Conservation (phyloP, 2,113 vertebrate species). For the Hydropotes inermis region DNA sequence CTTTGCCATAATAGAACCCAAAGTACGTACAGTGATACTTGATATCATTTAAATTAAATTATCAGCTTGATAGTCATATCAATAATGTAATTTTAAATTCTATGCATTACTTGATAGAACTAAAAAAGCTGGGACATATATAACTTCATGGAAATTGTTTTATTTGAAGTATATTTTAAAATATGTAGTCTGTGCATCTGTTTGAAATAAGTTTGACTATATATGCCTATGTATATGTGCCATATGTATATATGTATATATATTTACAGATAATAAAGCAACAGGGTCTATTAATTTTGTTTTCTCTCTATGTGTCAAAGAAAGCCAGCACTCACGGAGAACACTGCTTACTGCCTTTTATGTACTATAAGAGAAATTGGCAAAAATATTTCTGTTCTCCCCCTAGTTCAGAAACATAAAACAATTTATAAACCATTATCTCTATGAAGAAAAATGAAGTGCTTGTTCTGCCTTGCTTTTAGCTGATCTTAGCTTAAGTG, state of each 20-base stretch:
- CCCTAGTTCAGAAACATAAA: neutral
- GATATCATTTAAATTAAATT: neutral
- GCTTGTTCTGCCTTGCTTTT: neutral
- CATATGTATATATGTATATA: too few relatives aligned
- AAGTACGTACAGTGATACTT: neutral
- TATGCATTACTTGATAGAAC: neutral
- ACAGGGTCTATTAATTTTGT: neutral
- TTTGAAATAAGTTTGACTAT: neutral
- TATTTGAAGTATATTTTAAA: neutral
- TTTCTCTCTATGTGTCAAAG: neutral
- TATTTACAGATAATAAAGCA: neutral
- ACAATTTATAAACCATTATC: slow-evolving; percentile 13
- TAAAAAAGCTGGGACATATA: neutral
- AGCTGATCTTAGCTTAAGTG: neutral
- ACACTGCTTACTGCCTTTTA: neutral
- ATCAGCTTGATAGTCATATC: neutral
- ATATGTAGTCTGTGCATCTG: neutral
- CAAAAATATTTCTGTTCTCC: neutral
- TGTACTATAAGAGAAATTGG: neutral
- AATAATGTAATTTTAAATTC: neutral
- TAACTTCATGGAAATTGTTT: neutral
- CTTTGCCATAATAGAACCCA: neutral
- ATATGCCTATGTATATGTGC: neutral
- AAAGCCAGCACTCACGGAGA: neutral
- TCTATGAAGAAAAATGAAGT: neutral